Evolutionary conservation across 2,888 invertebrate species (phyloP), one percentile per base, ranked within the genome.

Genomic region (Aspidiotus destructor): DNA sequence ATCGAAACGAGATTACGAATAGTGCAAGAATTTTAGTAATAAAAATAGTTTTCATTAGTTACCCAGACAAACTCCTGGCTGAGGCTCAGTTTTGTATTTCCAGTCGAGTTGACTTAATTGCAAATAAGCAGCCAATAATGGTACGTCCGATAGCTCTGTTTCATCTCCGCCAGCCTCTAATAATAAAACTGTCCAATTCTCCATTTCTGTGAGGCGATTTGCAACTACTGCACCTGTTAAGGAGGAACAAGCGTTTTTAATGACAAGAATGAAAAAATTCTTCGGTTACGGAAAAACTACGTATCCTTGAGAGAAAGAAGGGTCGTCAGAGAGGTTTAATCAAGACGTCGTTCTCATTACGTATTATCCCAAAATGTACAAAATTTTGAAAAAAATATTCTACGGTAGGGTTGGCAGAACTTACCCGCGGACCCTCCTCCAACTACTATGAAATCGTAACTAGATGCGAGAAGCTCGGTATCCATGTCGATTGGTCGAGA

Each of bases 71-170:
- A 86, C 83, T 7, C 84, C 86, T 55, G 86, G 86, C 74, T 90
- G 87, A 0, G 93, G 92, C 76, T 94, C 93, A 1, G 91, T 91
- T 78, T 93, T 93, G 77, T 92, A 94, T 75, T 90, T 86, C 94
- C 93, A 94, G 77, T 94, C 94, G 64, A 93, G 80, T 75, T 89
- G 86, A 71, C 89, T 91, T 10, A 91, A 81, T 77, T 93, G 92
- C 67, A 93, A 79, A 75, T 91, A 93, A 0, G 88, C 92, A 0
- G 93, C 92, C 75, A 93, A 82, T 5, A 92, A 80, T 0, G 92
- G 92, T 1, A 92, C 91, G 75, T 93, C 92, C 0, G 91, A 90
- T 74, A 92, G 86, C 78, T 92, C 92, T 0, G 91, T 92, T 78
- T 93, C 92, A 78, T 92, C 91, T 1, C 89, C 90, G 1, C 92